Conservation (phyloP, 2,888 invertebrate genomes). For the Blera fallax region DNA sequence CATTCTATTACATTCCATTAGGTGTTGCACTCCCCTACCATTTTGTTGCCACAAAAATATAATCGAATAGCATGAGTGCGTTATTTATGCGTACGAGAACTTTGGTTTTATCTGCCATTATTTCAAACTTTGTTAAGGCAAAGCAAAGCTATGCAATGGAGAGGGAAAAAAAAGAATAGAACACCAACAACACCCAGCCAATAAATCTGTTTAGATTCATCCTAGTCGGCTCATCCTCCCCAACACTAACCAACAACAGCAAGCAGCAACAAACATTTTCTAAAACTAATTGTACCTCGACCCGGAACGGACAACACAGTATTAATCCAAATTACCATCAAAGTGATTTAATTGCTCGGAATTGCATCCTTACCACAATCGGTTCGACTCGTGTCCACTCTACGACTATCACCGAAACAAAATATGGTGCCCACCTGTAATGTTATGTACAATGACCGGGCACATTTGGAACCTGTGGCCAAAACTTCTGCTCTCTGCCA, state of each 20-base stretch:
- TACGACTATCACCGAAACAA: slow-evolving; percentile 9
- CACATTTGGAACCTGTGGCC: slow-evolving; percentile 62
- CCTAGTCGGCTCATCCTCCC: slow-evolving; percentile 11
- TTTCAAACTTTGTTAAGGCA: slow-evolving; percentile 60
- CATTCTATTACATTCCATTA: background rate
- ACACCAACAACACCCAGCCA: slow-evolving; percentile 47
- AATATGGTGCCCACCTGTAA: slow-evolving; percentile 70
- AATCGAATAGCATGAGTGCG: slow-evolving; percentile 44
- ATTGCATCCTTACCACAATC: slow-evolving; percentile 79
- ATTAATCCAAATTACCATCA: slow-evolving; percentile 82
- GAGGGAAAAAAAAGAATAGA: background rate
- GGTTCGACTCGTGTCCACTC: slow-evolving; percentile 67
- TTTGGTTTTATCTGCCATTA: slow-evolving; percentile 69
- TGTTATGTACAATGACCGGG: slow-evolving; percentile 46
- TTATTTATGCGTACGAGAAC: slow-evolving; percentile 69
- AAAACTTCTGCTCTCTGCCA: slow-evolving; percentile 64
- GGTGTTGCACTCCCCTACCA: background rate
- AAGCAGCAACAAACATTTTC: slow-evolving; percentile 72
- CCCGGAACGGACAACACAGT: slow-evolving; percentile 79
- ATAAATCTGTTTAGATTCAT: slow-evolving; percentile 67
- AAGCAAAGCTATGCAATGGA: background rate
- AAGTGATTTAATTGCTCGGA: slow-evolving; percentile 82
- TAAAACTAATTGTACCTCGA: slow-evolving; percentile 80
- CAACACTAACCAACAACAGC: slow-evolving; percentile 52
- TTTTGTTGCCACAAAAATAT: background rate